phyloP scores from a whole-genome alignment of 1,140 invertebrate species.

The Gonioctena quinquepunctata region DNA sequence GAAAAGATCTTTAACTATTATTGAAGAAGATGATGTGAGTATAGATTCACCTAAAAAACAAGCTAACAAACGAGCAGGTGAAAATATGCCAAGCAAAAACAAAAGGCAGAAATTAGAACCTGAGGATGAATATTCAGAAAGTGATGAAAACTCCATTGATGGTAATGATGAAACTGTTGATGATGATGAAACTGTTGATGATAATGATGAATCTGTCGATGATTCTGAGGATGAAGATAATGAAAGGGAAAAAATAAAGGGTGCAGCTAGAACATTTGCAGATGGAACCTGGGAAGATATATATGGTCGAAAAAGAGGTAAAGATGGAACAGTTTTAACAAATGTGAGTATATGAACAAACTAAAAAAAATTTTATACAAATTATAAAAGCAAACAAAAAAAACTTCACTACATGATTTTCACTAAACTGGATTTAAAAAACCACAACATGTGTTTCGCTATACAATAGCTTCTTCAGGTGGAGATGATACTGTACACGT shows the following conservation, averaged over 20 bases:
- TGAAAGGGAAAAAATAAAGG: conserved; percentile 45
- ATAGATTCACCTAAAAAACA: not conserved
- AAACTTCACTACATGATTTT: too few relatives aligned
- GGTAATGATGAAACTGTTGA: conserved; percentile 42
- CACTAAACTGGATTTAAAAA: too few relatives aligned
- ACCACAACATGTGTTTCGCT: too few relatives aligned
- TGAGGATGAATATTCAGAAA: conserved; percentile 14
- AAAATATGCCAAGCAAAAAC: not conserved
- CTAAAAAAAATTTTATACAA: too few relatives aligned
- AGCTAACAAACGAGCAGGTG: conserved; percentile 2
- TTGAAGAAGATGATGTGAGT: not conserved
- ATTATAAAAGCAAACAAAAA: too few relatives aligned
- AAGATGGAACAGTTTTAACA: conserved; percentile 63
- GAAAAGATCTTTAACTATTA: too few relatives aligned
- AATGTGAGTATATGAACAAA: too few relatives aligned
- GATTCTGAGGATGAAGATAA: conserved; percentile 34
- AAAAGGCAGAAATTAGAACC: conserved; percentile 32
- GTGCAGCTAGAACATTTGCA: conserved; percentile 35
- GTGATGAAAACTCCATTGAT: conserved; percentile 7
- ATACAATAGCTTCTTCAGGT: too few relatives aligned
- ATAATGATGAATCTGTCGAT: conserved; percentile 36
- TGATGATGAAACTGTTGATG: conserved; percentile 32
- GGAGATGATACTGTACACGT: too few relatives aligned
- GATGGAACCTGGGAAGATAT: conserved; percentile 83
- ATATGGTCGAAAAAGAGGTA: conserved; percentile 84